phyloP scores from a whole-genome alignment of 2,888 invertebrate genomes.

The Apotomis turbidana region DNA sequence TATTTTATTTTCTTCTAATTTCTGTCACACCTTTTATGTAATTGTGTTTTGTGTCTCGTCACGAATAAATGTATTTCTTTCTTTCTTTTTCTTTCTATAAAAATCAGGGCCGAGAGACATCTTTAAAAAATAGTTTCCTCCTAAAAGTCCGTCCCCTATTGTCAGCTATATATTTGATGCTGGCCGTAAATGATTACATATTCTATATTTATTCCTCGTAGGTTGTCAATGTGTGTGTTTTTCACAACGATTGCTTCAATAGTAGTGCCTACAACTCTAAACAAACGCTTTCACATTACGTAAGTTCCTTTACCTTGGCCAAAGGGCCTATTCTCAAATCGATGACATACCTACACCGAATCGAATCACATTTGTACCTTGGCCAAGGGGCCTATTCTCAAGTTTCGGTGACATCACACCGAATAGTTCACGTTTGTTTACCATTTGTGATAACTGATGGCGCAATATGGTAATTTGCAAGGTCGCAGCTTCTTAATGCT shows the following conservation, averaged over 20 bases:
- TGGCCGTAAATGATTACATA: too few relatives aligned
- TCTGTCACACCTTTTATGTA: too few relatives aligned
- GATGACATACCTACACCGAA: constrained; percentile 29
- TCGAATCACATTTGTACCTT: constrained; percentile 17
- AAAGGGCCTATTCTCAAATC: constrained; percentile 29
- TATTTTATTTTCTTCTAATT: too few relatives aligned
- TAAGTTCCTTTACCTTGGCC: constrained; percentile 24
- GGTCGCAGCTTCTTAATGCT: constrained; percentile 26
- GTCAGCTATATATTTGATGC: too few relatives aligned
- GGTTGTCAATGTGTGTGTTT: neutral
- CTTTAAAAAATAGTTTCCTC: too few relatives aligned
- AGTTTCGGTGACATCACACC: constrained; percentile 36
- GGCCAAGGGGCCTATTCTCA: constrained; percentile 19
- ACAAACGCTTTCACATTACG: constrained; percentile 11
- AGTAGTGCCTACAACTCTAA: neutral
- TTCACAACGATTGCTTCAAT: constrained; percentile 1
- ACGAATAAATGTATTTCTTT: too few relatives aligned
- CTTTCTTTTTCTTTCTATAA: too few relatives aligned
- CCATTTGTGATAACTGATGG: constrained; percentile 29
- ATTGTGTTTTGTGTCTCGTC: too few relatives aligned
- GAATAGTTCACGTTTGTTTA: constrained; percentile 26
- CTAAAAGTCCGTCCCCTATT: too few relatives aligned
- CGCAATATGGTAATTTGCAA: constrained; percentile 37
- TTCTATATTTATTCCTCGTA: neutral
- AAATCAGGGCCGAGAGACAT: too few relatives aligned